Evolutionary conservation across 2,797 vertebrate species (phyloP).

Genomic region (Steatocranus sp.): DNA sequence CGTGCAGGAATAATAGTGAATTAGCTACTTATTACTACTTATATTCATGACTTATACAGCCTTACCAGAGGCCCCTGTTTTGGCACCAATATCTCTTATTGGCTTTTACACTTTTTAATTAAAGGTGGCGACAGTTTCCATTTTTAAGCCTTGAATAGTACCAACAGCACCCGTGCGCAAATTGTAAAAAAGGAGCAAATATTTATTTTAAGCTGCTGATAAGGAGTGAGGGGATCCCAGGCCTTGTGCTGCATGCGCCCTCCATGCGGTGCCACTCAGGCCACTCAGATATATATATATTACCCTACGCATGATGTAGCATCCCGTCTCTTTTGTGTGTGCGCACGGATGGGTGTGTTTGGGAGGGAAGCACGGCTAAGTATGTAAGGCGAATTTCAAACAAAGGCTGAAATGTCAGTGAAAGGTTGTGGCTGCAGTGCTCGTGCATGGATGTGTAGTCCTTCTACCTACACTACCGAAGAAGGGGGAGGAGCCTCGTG

Average conservation of each 20-base stretch:
- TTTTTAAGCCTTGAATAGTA: neutral
- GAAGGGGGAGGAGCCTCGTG: constrained; percentile 41
- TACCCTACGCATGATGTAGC: neutral
- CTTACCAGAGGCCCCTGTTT: neutral
- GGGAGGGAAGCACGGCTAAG: neutral
- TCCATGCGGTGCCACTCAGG: neutral
- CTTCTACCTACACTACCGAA: constrained; percentile 44
- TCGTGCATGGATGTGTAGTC: constrained; percentile 47
- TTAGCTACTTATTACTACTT: neutral
- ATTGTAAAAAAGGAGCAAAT: neutral
- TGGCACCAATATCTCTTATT: neutral
- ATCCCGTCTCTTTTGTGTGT: neutral
- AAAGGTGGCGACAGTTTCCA: neutral
- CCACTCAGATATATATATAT: neutral
- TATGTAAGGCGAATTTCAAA: constrained; percentile 2
- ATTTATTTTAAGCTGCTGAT: constrained; percentile 16
- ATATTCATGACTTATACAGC: neutral
- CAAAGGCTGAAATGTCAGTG: constrained; percentile 8
- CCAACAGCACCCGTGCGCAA: neutral
- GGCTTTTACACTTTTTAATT: neutral
- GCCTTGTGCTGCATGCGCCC: neutral
- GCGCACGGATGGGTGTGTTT: constrained; percentile 19
- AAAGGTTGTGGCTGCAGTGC: constrained; percentile 15
- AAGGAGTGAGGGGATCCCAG: constrained; percentile 22
- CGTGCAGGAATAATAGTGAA: neutral